Conservation (phyloP, 64 coral and sea anemone species). For the Montipora cactus region DNA sequence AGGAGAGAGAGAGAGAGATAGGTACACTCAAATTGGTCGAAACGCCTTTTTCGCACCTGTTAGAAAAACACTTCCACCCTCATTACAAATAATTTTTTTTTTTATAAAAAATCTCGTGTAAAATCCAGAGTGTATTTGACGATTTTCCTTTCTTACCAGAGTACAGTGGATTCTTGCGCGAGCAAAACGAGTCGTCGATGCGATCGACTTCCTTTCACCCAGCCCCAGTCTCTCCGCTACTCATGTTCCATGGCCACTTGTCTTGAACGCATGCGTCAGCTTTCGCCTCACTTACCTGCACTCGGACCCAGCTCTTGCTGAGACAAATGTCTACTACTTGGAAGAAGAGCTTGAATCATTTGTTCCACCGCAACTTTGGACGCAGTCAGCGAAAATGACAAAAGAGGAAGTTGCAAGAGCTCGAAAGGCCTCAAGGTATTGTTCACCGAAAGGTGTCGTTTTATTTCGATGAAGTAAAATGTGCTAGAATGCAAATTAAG, state of each 20-base stretch:
- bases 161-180: constrained; percentile 39
- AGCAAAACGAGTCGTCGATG: constrained; percentile 3
- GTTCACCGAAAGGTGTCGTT: too few species aligned
- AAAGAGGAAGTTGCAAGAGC: constrained; percentile 39
- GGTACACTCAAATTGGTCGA: too few species aligned
- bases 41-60: too few species aligned
- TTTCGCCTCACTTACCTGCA: constrained; percentile 41
- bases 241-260: constrained; percentile 69
- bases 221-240: constrained; percentile 33
- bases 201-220: constrained; percentile 37
- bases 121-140: too few species aligned
- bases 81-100: too few species aligned
- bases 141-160: constrained; percentile 13
- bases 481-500: too few species aligned
- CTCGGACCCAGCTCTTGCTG: constrained; percentile 42
- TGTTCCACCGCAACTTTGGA: constrained; percentile 48
- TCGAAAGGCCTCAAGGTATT: neutral
- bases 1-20: too few species aligned
- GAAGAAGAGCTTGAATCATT: constrained; percentile 41
- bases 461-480: too few species aligned
- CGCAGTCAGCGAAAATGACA: neutral
- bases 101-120: too few species aligned
- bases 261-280: constrained; percentile 65
- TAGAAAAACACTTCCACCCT: too few species aligned
- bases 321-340: constrained; percentile 50